Evolutionary conservation across 1,140 invertebrate species (phyloP).

Genomic region (Leptonema lineaticorne): DNA sequence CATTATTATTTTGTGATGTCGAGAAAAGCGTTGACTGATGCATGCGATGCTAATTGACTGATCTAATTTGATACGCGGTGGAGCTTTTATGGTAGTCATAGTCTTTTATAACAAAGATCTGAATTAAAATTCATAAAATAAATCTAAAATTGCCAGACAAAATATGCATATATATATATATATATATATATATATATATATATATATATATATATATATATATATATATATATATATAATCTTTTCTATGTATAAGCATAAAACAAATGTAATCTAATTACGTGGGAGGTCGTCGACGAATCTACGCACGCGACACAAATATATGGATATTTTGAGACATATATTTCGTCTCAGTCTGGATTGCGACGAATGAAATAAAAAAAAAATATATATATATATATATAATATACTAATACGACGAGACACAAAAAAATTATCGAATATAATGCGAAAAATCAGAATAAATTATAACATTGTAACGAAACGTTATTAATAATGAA

Average conservation of each 20-base stretch:
- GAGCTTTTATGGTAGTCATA: not conserved
- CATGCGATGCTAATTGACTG: slow-evolving; percentile 32
- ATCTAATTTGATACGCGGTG: slow-evolving; percentile 30
- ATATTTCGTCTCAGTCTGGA: not conserved
- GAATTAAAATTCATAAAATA: too few species aligned
- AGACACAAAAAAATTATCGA: too few species aligned
- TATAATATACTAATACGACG: too few species aligned
- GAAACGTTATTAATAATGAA: too few species aligned
- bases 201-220: too few species aligned
- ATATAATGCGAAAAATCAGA: too few species aligned
- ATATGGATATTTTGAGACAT: slow-evolving; percentile 1
- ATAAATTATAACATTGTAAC: too few species aligned
- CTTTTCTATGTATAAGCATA: slow-evolving; percentile 10
- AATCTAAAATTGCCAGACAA: too few species aligned
- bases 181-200: too few species aligned
- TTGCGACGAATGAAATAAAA: slow-evolving; percentile 1
- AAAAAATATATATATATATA: too few species aligned
- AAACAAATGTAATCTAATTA: slow-evolving; percentile 12
- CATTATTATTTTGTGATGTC: slow-evolving; percentile 4
- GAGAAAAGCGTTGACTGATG: slow-evolving; percentile 29
- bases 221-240: not conserved
- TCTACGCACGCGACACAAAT: slow-evolving; percentile 1
- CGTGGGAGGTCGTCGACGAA: slow-evolving; percentile 9
- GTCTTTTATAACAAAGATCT: not conserved
- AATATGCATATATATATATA: too few species aligned